Evolutionary conservation across 2,888 invertebrate species (phyloP).

Genomic region (Herminia tarsipennalis): DNA sequence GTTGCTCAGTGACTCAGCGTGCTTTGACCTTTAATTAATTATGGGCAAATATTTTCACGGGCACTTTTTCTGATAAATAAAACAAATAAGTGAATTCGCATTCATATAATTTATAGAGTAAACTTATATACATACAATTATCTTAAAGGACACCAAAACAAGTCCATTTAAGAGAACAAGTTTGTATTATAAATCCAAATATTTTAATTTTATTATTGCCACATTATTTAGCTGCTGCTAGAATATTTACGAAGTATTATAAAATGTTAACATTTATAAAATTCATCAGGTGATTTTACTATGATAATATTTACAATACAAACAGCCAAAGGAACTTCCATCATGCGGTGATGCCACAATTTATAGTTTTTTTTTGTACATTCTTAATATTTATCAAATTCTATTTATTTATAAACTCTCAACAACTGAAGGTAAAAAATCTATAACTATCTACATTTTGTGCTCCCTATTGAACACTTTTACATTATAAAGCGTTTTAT

Average conservation of each 20-base stretch:
- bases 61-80: slow-evolving; percentile 11
- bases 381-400: slow-evolving; percentile 18
- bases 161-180: slow-evolving; percentile 35
- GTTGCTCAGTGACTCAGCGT: too few species aligned
- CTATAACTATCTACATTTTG: slow-evolving; percentile 45
- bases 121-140: slow-evolving; percentile 51
- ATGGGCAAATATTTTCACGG: too few species aligned
- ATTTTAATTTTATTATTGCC: background rate
- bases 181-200: background rate
- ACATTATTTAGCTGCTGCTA: too few species aligned
- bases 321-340: slow-evolving; percentile 22
- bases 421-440: slow-evolving; percentile 34
- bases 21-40: too few species aligned
- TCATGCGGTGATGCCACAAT: slow-evolving; percentile 24
- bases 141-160: slow-evolving; percentile 41
- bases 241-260: too few species aligned
- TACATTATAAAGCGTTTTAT: slow-evolving; percentile 19
- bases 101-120: slow-evolving; percentile 70
- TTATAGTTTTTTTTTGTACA: slow-evolving; percentile 21
- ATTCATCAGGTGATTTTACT: too few species aligned
- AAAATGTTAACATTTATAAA: too few species aligned
- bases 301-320: slow-evolving; percentile 6
- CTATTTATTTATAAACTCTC: slow-evolving; percentile 9
- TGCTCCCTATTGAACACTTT: slow-evolving; percentile 52
- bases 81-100: slow-evolving; percentile 45